Conservation (phyloP, 2,888 invertebrate species). For the Latrodectus elegans region DNA sequence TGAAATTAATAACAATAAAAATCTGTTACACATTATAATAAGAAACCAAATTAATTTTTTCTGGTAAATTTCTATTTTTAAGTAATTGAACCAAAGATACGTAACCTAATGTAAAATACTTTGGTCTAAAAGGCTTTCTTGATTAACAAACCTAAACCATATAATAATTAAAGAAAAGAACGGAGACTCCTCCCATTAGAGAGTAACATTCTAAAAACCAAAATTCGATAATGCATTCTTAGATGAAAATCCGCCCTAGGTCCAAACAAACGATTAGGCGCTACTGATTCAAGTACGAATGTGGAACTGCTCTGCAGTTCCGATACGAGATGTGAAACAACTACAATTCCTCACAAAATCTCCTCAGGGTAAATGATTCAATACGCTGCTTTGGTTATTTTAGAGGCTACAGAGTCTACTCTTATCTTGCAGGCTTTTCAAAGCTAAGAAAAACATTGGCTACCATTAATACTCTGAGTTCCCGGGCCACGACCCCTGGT, state of each 20-base stretch:
- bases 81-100: too few relatives aligned
- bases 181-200: not conserved
- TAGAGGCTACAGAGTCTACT: slow-evolving; percentile 38
- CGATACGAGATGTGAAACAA: slow-evolving; percentile 45
- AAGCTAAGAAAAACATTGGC: slow-evolving; percentile 45
- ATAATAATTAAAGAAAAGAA: not conserved
- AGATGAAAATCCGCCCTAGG: slow-evolving; percentile 35
- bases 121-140: too few relatives aligned
- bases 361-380: slow-evolving; percentile 44
- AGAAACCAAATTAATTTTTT: too few relatives aligned
- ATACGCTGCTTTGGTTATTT: slow-evolving; percentile 41
- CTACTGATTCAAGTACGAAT: slow-evolving; percentile 13
- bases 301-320: slow-evolving; percentile 6
- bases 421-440: slow-evolving; percentile 45
- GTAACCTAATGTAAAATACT: too few relatives aligned
- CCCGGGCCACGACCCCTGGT: slow-evolving; percentile 1
- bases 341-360: slow-evolving; percentile 38
- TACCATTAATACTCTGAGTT: slow-evolving; percentile 27
- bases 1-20: too few relatives aligned
- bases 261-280: slow-evolving; percentile 32
- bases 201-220: slow-evolving; percentile 3
- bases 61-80: too few relatives aligned
- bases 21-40: too few relatives aligned
- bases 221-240: slow-evolving; percentile 37
- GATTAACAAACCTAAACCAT: not conserved